These are phyloP conservation scores for Uromys caudimaculatus DNA, from an alignment of 2,797 vertebrate genomes.

Conservation along the genomic window DNA sequence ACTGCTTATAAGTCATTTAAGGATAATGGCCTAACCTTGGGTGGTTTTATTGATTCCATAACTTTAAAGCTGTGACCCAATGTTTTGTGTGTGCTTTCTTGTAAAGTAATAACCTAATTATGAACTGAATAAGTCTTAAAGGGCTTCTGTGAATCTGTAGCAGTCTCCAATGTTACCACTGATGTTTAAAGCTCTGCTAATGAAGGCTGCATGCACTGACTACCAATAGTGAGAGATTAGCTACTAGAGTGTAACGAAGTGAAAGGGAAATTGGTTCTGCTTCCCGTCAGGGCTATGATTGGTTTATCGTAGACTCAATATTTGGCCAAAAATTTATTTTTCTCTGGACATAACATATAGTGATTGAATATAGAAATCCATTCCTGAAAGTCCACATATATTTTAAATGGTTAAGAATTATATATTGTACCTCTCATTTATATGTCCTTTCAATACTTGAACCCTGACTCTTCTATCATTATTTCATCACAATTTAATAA, in stretches of 20 bases:
- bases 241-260: conserved; percentile 43
- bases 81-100: conserved; percentile 53
- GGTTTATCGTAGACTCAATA: conserved; percentile 58
- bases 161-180: conserved; percentile 63
- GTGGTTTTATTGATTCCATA: conserved; percentile 67
- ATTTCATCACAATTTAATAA: background rate
- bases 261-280: conserved; percentile 71
- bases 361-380: conserved; percentile 52
- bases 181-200: conserved; percentile 75
- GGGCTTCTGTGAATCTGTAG: conserved; percentile 48
- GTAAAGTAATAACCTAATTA: conserved; percentile 76
- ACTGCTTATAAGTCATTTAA: conserved; percentile 74
- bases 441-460: background rate
- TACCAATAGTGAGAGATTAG: conserved; percentile 73
- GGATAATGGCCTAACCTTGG: conserved; percentile 70
- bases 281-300: conserved; percentile 64
- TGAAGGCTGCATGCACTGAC: conserved; percentile 68
- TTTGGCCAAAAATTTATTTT: conserved; percentile 66
- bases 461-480: background rate
- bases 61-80: conserved; percentile 68
- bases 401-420: conserved; percentile 48
- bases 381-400: conserved; percentile 27
- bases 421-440: background rate
- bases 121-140: conserved; percentile 70
- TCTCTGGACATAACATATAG: conserved; percentile 58